Conservation (phyloP, 2,797 vertebrate species). For the Leuciscus waleckii region DNA sequence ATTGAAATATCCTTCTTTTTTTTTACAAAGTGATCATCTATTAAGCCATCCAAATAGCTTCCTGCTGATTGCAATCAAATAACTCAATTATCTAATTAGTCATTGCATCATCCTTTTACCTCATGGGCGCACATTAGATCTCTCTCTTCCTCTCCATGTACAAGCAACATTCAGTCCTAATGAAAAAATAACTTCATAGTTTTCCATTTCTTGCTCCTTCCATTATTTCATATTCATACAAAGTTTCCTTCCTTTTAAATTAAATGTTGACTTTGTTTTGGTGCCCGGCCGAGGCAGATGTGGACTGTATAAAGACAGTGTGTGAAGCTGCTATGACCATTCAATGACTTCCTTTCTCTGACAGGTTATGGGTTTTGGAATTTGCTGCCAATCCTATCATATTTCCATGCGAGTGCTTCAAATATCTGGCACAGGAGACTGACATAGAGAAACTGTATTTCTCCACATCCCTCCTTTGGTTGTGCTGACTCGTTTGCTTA, state of each 20-base stretch:
- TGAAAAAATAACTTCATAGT: constrained; percentile 47
- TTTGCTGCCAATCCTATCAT: constrained; percentile 31
- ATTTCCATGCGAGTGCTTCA: constrained; percentile 31
- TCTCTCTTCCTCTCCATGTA: background rate
- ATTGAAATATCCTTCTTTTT: constrained; percentile 23
- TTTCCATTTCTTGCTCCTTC: constrained; percentile 49
- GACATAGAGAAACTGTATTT: constrained; percentile 14
- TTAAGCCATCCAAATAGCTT: constrained; percentile 44
- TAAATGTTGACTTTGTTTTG: constrained; percentile 62
- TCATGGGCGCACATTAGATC: constrained; percentile 6
- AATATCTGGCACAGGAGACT: constrained; percentile 21
- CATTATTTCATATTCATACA: constrained; percentile 50
- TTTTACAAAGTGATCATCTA: constrained; percentile 40
- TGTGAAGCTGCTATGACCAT: constrained; percentile 26
- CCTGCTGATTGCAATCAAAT: constrained; percentile 49
- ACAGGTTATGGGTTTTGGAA: constrained; percentile 39
- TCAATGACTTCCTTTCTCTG: constrained; percentile 37
- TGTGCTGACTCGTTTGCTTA: constrained; percentile 4
- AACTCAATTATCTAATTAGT: constrained; percentile 52
- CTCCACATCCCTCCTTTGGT: background rate
- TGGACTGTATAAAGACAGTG: constrained; percentile 39
- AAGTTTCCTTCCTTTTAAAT: constrained; percentile 54
- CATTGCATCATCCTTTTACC: constrained; percentile 47
- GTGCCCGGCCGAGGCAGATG: constrained; percentile 49
- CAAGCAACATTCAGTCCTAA: constrained; percentile 40